Evolutionary conservation across 2,888 invertebrate species (phyloP).

Genomic region (Nebria salina): DNA sequence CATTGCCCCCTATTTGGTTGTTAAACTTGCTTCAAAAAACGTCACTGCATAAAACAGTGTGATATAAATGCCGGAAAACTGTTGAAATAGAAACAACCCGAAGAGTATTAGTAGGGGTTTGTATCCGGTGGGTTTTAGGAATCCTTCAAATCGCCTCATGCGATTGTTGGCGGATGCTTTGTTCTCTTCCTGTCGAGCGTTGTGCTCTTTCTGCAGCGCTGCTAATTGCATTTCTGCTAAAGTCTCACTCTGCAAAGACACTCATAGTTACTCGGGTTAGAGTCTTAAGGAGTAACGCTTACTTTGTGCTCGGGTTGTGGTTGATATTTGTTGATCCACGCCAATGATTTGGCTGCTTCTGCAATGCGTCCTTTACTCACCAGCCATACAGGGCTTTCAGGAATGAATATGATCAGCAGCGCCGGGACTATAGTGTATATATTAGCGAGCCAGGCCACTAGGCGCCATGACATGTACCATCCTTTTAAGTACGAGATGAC

Average conservation of each 20-base stretch:
- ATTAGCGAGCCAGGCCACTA: conserved; percentile 67
- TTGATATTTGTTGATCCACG: conserved; percentile 64
- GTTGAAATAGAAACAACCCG: conserved; percentile 68
- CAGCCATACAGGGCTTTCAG: conserved; percentile 71
- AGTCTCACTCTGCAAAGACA: conserved; percentile 58
- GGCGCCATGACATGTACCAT: conserved; percentile 66
- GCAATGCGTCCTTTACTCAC: conserved; percentile 67
- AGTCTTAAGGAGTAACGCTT: conserved; percentile 36
- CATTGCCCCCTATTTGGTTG: not conserved
- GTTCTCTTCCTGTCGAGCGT: conserved; percentile 62
- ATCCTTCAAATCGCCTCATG: conserved; percentile 60
- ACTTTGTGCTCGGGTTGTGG: conserved; percentile 62
- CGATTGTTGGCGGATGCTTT: conserved; percentile 55
- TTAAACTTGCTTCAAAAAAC: conserved; percentile 65
- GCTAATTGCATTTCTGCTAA: conserved; percentile 66
- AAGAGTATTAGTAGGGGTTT: conserved; percentile 68
- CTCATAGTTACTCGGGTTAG: too few relatives aligned
- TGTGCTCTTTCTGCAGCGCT: conserved; percentile 66
- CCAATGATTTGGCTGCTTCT: conserved; percentile 65
- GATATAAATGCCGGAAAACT: conserved; percentile 70
- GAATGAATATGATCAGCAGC: conserved; percentile 64
- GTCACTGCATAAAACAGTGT: conserved; percentile 70
- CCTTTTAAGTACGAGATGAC: conserved; percentile 67
- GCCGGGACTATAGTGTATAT: conserved; percentile 66
- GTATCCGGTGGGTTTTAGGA: conserved; percentile 68